A percentile compares a stretch with the other conserved stretches of the same genome.
Conservation (phyloP, 2,113 vertebrate genomes). For the Caretta caretta region DNA sequence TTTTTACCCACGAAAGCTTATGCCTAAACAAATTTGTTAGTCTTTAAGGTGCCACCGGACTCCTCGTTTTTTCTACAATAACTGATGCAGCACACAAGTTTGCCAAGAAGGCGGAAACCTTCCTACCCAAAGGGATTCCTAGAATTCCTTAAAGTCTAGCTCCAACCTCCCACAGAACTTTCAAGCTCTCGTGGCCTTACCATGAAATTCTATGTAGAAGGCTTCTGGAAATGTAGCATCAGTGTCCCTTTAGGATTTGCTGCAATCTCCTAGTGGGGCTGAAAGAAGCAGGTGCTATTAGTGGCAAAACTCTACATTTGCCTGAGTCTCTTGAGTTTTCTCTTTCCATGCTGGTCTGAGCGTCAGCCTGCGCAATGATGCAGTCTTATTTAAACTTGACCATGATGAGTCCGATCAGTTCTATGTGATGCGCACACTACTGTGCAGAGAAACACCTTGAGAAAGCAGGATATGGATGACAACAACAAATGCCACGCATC, state of each 20-base stretch:
- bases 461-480: not conserved
- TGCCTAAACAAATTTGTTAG: no score
- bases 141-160: not conserved
- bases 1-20: no score
- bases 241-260: rapidly evolving
- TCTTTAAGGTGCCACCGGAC: no score
- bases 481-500: rapidly evolving
- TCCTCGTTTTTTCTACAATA: not conserved
- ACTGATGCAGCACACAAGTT: rapidly evolving
- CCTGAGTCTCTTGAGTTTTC: not conserved
- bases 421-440: not conserved
- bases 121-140: rapidly evolving
- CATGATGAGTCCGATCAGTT: not conserved
- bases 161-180: not conserved
- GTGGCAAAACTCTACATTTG: rapidly evolving
- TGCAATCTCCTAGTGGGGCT: rapidly evolving
- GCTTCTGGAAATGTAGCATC: rapidly evolving
- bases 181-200: not conserved
- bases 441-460: not conserved
- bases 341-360: not conserved
- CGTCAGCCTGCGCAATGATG: not conserved
- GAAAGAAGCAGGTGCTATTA: rapidly evolving
- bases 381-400: not conserved
- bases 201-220: not conserved
- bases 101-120: rapidly evolving